Conservation (phyloP, 2,888 invertebrate genomes). For the Myopa tessellatipennis region DNA sequence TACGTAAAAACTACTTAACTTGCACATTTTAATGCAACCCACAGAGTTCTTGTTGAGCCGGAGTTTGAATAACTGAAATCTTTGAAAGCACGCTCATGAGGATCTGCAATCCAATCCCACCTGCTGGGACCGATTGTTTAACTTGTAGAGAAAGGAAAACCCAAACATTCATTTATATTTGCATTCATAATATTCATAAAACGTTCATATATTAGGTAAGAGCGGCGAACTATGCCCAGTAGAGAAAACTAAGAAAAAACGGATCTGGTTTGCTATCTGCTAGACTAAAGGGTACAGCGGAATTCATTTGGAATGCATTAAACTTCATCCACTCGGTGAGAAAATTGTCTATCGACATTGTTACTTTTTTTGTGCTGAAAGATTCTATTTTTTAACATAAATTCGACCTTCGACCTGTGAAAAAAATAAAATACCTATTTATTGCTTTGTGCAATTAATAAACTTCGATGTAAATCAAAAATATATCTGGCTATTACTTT, state of each 20-base stretch:
- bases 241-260: not conserved
- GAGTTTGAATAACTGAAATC: not conserved
- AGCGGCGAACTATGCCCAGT: too few species aligned
- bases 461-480: too few species aligned
- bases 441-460: too few species aligned
- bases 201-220: too few species aligned
- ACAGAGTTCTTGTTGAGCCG: slow-evolving; percentile 16
- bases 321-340: slow-evolving; percentile 67
- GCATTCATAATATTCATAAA: too few species aligned
- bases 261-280: slow-evolving; percentile 15
- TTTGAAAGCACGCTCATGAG: slow-evolving; percentile 10
- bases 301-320: slow-evolving; percentile 64
- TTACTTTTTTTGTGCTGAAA: too few species aligned
- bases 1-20: slow-evolving; percentile 31
- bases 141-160: too few species aligned
- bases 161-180: too few species aligned
- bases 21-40: not conserved
- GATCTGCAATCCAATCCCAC: slow-evolving; percentile 7
- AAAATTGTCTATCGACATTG: slow-evolving; percentile 61
- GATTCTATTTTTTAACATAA: too few species aligned
- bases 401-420: too few species aligned
- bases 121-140: slow-evolving; percentile 6
- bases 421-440: too few species aligned
- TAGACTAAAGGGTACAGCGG: not conserved
- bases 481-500: too few species aligned